Base-by-base conservation (phyloP, 2,888 invertebrate genomes). In the Sussaba pulchella region DNA sequence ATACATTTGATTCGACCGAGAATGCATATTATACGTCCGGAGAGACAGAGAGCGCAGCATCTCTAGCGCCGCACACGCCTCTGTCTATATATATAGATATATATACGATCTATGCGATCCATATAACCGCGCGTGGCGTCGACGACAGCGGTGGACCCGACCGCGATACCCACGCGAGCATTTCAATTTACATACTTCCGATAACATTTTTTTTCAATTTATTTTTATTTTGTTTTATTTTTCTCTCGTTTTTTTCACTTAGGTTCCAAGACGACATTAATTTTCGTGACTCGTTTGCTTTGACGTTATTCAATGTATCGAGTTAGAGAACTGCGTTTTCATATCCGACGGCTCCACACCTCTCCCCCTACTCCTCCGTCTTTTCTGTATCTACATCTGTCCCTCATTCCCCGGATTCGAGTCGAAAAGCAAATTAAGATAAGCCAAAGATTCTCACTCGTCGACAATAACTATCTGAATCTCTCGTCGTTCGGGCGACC, bases 141-240 rank as follows among this genome's bases (percentile, higher is more conserved):
- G 57, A 57, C 57, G 14, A 9, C 21, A 17, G 45, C 39, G 50
- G 67, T 50, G n/a, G 39, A 67, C 52, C 39, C 47, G 61, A 10
- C 24, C 54, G 9, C 24, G 24, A 82, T 82, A 63, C 80, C 82
- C 75, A 82, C 83, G 73, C 79, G 74, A 67, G 61, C 72, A 64
- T 82, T 83, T 79, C 83, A 80, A 84, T 84, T 84, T 84, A 84
- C 82, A 82, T 84, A 82, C 81, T 84, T 84, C 81, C 72, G 81
- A 82, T 84, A 81, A 76, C 21, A 69, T 75, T 47, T 63, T 70
- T 63, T 61, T 75, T n/a, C n/a, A n/a, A n/a, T n/a, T n/a, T n/a
- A n/a, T n/a, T n/a, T n/a, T n/a, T n/a, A n/a, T n/a, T n/a, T n/a
- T n/a, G n/a, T n/a, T n/a, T n/a, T n/a, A n/a, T n/a, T n/a, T n/a